These are phyloP conservation scores for Strigamia crassipes DNA, from an alignment of 2,888 invertebrate genomes.

Conservation along the genomic window DNA sequence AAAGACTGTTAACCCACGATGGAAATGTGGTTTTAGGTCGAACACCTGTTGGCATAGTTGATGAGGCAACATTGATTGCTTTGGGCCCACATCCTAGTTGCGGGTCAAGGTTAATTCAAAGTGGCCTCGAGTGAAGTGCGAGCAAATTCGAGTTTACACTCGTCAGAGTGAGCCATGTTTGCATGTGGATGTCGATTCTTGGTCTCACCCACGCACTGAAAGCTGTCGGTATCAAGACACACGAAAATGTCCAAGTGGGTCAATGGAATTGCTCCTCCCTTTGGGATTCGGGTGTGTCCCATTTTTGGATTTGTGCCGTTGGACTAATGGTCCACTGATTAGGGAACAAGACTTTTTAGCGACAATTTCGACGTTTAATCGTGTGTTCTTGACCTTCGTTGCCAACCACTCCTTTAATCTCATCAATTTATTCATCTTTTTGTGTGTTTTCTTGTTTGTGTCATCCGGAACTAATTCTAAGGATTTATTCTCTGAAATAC, in stretches of 20 bases:
- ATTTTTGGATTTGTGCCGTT: background rate
- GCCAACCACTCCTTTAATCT: background rate
- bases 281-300: background rate
- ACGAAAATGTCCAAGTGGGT: background rate
- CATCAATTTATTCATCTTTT: background rate
- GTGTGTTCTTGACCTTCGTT: background rate
- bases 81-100: slow-evolving; percentile 19
- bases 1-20: background rate
- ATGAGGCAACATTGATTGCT: slow-evolving; percentile 27
- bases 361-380: background rate
- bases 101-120: background rate
- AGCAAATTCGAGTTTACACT: background rate
- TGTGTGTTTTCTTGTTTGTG: too few species aligned
- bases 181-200: background rate
- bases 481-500: background rate
- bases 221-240: background rate
- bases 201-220: background rate
- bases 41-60: slow-evolving; percentile 26
- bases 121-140: background rate
- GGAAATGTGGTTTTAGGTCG: background rate
- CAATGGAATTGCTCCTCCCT: slow-evolving; percentile 1
- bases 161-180: background rate
- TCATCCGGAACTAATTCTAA: background rate
- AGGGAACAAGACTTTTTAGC: background rate
- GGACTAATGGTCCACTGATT: slow-evolving; percentile 6